These are phyloP conservation scores for Sebastes kiyomatsui DNA, from an alignment of 2,797 vertebrate species.

Conservation along the genomic window DNA sequence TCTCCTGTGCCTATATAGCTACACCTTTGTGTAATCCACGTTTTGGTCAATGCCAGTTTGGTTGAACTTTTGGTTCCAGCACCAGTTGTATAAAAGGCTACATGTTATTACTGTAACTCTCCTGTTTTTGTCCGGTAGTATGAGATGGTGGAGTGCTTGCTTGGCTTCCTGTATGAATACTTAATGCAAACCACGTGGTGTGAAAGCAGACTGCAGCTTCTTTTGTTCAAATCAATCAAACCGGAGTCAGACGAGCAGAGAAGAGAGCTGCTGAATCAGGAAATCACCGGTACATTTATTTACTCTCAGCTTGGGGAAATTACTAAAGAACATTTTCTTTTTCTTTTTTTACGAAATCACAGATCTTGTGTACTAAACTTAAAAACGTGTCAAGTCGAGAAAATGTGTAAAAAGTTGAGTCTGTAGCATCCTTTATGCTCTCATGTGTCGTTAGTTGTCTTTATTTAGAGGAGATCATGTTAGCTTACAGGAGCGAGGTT, in stretches of 20 bases:
- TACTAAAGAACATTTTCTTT: background rate
- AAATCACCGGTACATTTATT: slow-evolving; percentile 73
- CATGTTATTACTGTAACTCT: background rate
- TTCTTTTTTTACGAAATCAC: background rate
- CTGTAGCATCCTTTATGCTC: slow-evolving; percentile 44
- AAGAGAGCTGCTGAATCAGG: slow-evolving; percentile 82
- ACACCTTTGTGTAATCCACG: background rate
- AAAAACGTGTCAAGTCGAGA: background rate
- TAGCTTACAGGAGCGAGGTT: slow-evolving; percentile 62
- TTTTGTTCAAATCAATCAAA: slow-evolving; percentile 96
- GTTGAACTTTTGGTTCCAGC: too few species aligned
- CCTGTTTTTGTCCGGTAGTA: background rate
- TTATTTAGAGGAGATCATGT: slow-evolving; percentile 57
- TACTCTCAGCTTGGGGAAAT: slow-evolving; percentile 20
- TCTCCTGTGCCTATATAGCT: background rate
- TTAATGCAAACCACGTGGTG: slow-evolving; percentile 86
- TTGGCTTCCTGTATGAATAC: slow-evolving; percentile 71
- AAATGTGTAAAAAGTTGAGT: slow-evolving; percentile 61
- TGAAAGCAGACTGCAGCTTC: slow-evolving; percentile 90
- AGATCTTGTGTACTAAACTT: background rate
- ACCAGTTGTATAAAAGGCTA: rapidly evolving
- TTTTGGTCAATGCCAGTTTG: background rate
- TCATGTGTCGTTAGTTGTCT: slow-evolving; percentile 44
- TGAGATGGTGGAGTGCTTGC: slow-evolving; percentile 2
- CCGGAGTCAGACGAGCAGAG: slow-evolving; percentile 78